Conservation (phyloP, 2,888 invertebrate species). For the Cephus rjabovi region DNA sequence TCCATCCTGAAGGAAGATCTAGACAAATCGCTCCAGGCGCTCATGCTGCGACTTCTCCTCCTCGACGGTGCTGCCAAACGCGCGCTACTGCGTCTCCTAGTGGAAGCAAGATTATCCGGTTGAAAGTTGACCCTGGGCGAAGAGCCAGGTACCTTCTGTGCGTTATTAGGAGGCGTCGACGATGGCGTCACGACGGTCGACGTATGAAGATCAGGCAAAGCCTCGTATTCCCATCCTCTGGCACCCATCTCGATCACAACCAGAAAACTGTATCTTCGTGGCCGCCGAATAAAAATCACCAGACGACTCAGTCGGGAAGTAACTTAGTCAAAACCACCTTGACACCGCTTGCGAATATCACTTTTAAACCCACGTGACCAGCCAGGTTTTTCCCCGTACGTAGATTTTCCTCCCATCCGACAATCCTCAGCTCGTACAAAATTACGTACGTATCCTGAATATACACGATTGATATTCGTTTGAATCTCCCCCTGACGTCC, state of each 20-base stretch:
- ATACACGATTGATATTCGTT: no score
- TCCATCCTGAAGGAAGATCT: slow-evolving; percentile 85
- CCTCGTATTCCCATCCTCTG: slow-evolving; percentile 61
- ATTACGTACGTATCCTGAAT: no score
- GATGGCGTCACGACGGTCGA: slow-evolving; percentile 55
- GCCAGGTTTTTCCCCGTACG: no score
- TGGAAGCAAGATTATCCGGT: slow-evolving; percentile 58
- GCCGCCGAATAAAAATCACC: not conserved
- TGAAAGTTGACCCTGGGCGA: slow-evolving; percentile 75
- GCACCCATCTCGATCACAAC: slow-evolving; percentile 66
- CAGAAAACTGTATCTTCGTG: slow-evolving; percentile 19
- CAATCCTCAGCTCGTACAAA: no score
- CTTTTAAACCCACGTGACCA: no score
- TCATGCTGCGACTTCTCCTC: slow-evolving; percentile 77
- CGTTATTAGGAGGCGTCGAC: slow-evolving; percentile 53
- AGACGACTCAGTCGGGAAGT: no score
- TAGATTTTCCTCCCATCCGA: no score
- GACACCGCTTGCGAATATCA: no score
- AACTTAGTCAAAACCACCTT: no score
- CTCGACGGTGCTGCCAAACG: slow-evolving; percentile 33
- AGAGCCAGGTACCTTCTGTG: slow-evolving; percentile 41
- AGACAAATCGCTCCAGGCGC: slow-evolving; percentile 89
- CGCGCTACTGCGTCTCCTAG: slow-evolving; percentile 57
- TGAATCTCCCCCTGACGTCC: no score
- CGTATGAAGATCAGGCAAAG: slow-evolving; percentile 57